phyloP scores from a whole-genome alignment of 2,113 vertebrate genomes.

The Corythaixoides concolor region DNA sequence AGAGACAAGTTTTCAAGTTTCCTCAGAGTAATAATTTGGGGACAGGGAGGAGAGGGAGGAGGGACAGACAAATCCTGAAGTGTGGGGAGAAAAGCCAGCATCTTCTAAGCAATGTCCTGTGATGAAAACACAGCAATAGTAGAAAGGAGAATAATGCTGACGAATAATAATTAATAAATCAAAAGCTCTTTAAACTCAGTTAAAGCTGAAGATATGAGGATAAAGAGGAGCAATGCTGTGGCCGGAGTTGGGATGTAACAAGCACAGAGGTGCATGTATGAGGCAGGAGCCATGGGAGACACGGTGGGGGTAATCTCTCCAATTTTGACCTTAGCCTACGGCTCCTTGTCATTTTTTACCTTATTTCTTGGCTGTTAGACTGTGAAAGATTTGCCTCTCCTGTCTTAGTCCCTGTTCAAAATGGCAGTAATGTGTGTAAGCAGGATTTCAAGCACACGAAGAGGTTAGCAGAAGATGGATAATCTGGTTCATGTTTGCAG shows the following conservation, averaged over 20 bases:
- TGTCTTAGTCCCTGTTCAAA: background rate
- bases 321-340: background rate
- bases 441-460: background rate
- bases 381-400: background rate
- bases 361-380: background rate
- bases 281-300: background rate
- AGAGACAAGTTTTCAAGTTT: background rate
- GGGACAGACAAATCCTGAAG: background rate
- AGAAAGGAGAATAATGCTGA: background rate
- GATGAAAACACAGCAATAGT: background rate
- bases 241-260: background rate
- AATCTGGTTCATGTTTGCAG: background rate
- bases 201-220: background rate
- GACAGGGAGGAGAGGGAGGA: background rate
- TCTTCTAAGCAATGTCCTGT: background rate
- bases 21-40: background rate
- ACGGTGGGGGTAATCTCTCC: accelerated
- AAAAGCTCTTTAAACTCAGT: background rate
- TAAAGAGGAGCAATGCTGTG: background rate
- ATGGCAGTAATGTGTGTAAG: background rate
- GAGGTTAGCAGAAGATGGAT: background rate
- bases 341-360: background rate
- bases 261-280: background rate
- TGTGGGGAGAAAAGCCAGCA: background rate
- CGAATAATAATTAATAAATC: background rate